Conservation (phyloP, 2,888 invertebrate species). For the Tiliacea aurago region DNA sequence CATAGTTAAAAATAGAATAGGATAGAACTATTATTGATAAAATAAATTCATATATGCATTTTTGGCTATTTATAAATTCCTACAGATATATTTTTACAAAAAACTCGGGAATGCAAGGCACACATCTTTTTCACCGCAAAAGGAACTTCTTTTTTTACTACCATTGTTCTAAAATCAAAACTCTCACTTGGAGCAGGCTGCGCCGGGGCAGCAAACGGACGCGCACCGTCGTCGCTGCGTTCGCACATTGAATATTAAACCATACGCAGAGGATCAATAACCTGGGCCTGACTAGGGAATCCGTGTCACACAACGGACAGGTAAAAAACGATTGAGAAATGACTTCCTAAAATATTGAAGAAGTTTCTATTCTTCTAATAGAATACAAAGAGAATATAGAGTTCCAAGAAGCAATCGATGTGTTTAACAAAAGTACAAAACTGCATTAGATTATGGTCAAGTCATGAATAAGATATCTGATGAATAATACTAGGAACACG, state of each 20-base stretch:
- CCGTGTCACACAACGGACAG: constrained; percentile 72
- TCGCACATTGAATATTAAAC: constrained; percentile 80
- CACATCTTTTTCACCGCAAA: constrained; percentile 13
- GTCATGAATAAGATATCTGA: background rate
- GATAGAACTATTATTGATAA: background rate
- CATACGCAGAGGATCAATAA: constrained; percentile 79
- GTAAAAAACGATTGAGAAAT: constrained; percentile 43
- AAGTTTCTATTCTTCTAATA: background rate
- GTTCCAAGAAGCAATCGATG: background rate
- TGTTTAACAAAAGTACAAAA: background rate
- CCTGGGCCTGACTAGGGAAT: constrained; percentile 74
- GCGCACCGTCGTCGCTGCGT: constrained; percentile 64
- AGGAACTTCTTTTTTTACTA: constrained; percentile 13
- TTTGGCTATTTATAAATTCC: constrained; percentile 16
- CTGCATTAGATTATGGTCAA: background rate
- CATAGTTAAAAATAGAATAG: no score
- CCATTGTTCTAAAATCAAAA: constrained; percentile 62
- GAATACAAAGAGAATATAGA: background rate
- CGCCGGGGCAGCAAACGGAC: constrained; percentile 60
- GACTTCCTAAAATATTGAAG: constrained; percentile 20
- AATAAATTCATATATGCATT: background rate
- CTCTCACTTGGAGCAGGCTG: constrained; percentile 58
- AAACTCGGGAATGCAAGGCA: constrained; percentile 23
- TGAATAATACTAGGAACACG: background rate
- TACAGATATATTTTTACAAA: background rate